These are phyloP conservation scores for Drosophila bunnanda DNA, from an alignment of 2,888 invertebrate species.

Conservation along the genomic window DNA sequence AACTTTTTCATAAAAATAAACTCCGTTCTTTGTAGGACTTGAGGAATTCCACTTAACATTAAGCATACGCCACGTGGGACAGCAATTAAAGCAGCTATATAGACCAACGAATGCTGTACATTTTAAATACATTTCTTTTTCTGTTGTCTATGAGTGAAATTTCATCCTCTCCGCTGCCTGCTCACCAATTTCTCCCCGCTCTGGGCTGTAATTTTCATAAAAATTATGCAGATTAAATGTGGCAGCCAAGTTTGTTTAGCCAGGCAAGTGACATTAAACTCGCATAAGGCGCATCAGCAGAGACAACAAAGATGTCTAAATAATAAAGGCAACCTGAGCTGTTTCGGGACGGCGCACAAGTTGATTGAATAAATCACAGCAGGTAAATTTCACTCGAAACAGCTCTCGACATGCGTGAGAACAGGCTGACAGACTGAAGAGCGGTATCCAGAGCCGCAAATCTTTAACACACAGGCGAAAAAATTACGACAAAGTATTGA, in stretches of 20 bases:
- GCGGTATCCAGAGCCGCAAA: neutral
- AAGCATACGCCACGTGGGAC: slow-evolving; percentile 37
- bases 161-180: slow-evolving; percentile 2
- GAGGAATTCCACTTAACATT: slow-evolving; percentile 23
- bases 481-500: neutral
- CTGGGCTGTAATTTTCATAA: slow-evolving; percentile 58
- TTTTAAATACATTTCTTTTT: slow-evolving; percentile 5
- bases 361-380: slow-evolving; percentile 77
- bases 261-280: slow-evolving; percentile 73
- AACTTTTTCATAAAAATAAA: neutral
- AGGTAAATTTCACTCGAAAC: slow-evolving; percentile 53
- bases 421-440: slow-evolving; percentile 21
- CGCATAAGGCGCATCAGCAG: slow-evolving; percentile 58
- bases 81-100: slow-evolving; percentile 54
- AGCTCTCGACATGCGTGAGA: slow-evolving; percentile 42
- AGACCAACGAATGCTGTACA: slow-evolving; percentile 18
- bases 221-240: slow-evolving; percentile 80
- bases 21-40: neutral
- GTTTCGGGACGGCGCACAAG: slow-evolving; percentile 62
- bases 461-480: neutral
- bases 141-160: slow-evolving; percentile 10
- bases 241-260: slow-evolving; percentile 63
- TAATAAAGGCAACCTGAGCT: slow-evolving; percentile 70
- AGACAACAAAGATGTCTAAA: slow-evolving; percentile 66
- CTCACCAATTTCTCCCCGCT: slow-evolving; percentile 11